These are phyloP conservation scores for Alosa sapidissima DNA, from an alignment of 2,797 vertebrate genomes.

Conservation along the genomic window DNA sequence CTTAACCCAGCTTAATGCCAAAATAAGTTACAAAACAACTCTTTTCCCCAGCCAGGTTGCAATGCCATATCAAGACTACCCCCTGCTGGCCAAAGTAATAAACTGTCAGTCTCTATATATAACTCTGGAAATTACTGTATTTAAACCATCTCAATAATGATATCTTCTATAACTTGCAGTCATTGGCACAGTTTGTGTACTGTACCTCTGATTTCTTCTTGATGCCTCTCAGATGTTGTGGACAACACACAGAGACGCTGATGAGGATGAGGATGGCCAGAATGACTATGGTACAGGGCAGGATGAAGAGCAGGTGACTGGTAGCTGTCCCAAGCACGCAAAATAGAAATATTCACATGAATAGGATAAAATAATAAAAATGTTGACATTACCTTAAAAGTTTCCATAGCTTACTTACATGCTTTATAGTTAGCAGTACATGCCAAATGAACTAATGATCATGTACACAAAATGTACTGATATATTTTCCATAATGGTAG, in stretches of 20 bases:
- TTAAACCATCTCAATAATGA: background rate
- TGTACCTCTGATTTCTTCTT: slow-evolving; percentile 76
- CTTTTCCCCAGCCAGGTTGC: background rate
- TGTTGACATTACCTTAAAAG: too few species aligned
- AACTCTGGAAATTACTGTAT: background rate
- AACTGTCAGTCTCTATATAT: background rate
- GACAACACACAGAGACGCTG: slow-evolving; percentile 73
- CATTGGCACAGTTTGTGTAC: background rate
- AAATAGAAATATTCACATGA: background rate
- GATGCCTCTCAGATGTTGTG: slow-evolving; percentile 52
- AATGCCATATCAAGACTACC: background rate
- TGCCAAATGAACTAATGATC: too few species aligned
- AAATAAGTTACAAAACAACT: too few species aligned
- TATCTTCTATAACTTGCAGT: background rate
- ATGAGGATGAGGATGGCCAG: slow-evolving; percentile 75
- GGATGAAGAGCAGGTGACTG: slow-evolving; percentile 75
- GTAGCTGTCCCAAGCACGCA: slow-evolving; percentile 60
- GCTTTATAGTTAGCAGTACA: too few species aligned
- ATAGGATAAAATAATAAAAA: background rate
- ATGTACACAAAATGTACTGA: too few species aligned
- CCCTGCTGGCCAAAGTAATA: background rate
- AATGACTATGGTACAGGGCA: slow-evolving; percentile 76
- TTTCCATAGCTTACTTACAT: too few species aligned
- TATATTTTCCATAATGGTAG: background rate
- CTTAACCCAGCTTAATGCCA: too few species aligned